Evolutionary conservation across 2,113 vertebrate genomes (phyloP), one percentile per base, ranked within the genome.

Genomic region (Neodontobutis hainanensis): DNA sequence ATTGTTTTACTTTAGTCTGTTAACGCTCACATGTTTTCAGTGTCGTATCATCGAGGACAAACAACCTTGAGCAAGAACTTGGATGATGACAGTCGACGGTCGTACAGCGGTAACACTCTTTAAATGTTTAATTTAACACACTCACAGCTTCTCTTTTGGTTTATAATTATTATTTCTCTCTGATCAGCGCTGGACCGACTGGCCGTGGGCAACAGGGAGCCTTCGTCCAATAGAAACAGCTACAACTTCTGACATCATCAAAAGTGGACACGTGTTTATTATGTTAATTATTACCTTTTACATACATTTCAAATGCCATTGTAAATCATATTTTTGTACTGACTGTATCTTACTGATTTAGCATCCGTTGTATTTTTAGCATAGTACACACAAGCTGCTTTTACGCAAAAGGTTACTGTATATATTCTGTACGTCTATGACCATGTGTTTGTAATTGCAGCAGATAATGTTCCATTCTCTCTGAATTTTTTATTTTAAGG

Each of bases 221-320:
- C 89, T 35, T 91, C 89, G 35, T 92, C 90, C 46, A 92, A 88
- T 68, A 81, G 91, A 62, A 92, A 88, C 75, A 91, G 90, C 64
- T 90, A 73, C 56, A 88, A 84, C 64, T 76, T 81, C 61, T 91
- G 81, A 80, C 57, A 44, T 76, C 6, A 44, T 16, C 34, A 45
- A 15, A 43, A 61, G 36, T 60, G 55, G 52, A 61, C 2, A 2
- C 43, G 5, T 51, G 5, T 19, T 50, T 10, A 1, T 53, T 11
- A n/a, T 27, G 19, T 27, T 27, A 27, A 27, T 27, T 27, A 27
- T 27, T 27, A 27, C 19, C 1, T 27, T 27, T 27, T 27, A 27
- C 19, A 27, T 27, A 27, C 19, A 27, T 27, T 27, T 27, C 19
- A 27, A 27, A 27, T 27, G 19, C 19, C 19, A 27, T 27, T 27